These are phyloP conservation scores for Sphaerodactylus townsendi DNA, from an alignment of 2,113 vertebrate species.

Conservation along the genomic window DNA sequence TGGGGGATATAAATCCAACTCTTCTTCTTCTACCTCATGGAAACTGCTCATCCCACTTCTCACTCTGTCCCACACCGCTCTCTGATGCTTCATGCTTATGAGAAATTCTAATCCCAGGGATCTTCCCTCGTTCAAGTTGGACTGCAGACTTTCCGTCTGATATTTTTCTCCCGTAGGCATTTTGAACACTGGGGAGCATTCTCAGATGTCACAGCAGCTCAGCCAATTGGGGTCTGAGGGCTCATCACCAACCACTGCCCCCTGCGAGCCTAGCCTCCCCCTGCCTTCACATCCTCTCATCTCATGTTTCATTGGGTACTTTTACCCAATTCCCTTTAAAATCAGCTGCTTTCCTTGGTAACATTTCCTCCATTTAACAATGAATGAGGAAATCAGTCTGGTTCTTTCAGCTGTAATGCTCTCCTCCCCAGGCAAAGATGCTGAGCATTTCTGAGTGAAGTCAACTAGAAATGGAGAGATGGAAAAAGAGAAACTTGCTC, in stretches of 20 bases:
- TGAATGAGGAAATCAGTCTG: constrained; percentile 10
- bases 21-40: too few relatives aligned
- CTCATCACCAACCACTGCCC: too few relatives aligned
- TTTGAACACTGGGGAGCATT: neutral
- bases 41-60: neutral
- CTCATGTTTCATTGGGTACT: neutral
- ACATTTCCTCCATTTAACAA: constrained; percentile 19
- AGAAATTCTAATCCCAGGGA: neutral
- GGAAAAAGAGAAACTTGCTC: neutral
- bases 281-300: neutral
- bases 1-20: too few relatives aligned
- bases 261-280: neutral
- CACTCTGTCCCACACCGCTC: neutral
- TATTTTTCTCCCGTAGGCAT: neutral
- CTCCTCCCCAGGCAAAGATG: neutral
- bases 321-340: constrained; percentile 13
- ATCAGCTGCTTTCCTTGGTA: neutral
- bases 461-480: constrained; percentile 12
- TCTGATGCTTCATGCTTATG: neutral
- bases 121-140: neutral
- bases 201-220: neutral
- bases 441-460: constrained; percentile 13
- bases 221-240: neutral
- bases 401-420: constrained; percentile 11
- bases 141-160: neutral